Conservation (phyloP, 2,113 vertebrate species). For the Micromys minutus region DNA sequence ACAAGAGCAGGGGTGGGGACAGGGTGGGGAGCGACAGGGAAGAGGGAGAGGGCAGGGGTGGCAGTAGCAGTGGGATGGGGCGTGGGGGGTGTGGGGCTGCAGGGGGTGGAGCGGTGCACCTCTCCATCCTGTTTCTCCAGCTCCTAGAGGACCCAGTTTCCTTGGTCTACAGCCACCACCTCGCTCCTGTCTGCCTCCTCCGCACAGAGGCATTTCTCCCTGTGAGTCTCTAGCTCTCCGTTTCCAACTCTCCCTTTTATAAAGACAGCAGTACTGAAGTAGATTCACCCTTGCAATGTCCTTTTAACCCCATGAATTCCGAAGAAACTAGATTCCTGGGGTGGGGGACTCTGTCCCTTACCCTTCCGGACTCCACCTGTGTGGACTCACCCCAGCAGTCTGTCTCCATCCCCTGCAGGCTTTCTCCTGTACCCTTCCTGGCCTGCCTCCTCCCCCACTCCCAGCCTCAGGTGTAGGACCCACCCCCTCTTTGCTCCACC, state of each 20-base stretch:
- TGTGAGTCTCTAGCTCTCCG: background rate
- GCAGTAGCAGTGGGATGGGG: too few species aligned
- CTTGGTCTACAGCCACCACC: background rate
- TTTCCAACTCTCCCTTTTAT: background rate
- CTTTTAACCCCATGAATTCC: background rate
- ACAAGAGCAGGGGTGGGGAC: too few species aligned
- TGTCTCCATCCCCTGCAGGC: background rate
- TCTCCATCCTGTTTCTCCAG: background rate
- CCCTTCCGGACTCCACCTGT: background rate
- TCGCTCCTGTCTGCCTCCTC: background rate
- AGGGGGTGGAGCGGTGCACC: too few species aligned
- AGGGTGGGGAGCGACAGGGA: accelerated
- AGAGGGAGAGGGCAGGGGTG: too few species aligned
- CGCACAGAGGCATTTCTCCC: background rate
- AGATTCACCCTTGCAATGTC: background rate
- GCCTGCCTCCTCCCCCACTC: too few species aligned
- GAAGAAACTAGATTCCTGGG: background rate
- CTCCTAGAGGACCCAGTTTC: background rate
- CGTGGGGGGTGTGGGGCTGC: too few species aligned
- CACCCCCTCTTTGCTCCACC: background rate
- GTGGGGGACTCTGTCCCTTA: background rate
- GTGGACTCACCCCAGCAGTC: background rate
- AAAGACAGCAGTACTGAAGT: background rate
- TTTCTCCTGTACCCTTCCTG: background rate
- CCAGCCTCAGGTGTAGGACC: background rate